Conservation (phyloP, 2,888 invertebrate species). For the Lapara coniferarum region DNA sequence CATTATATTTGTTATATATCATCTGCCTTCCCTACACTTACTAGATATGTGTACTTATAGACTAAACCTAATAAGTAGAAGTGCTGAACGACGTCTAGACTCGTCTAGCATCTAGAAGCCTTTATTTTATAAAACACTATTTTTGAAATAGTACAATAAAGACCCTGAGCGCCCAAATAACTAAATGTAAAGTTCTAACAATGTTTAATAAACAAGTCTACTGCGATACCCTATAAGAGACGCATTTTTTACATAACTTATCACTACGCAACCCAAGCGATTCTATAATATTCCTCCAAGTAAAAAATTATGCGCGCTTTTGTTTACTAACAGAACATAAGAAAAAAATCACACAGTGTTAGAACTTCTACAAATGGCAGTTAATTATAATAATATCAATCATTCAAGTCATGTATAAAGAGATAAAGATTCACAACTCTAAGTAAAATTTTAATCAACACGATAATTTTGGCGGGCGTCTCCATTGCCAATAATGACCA, state of each 20-base stretch:
- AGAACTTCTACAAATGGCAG: conserved; percentile 9
- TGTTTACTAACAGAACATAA: background rate
- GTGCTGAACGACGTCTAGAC: conserved; percentile 51
- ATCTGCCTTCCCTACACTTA: conserved; percentile 39
- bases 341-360: conserved; percentile 11
- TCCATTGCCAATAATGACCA: conserved; percentile 54
- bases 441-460: conserved; percentile 35
- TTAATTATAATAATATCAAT: conserved; percentile 26
- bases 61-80: conserved; percentile 51
- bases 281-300: background rate
- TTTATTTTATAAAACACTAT: conserved; percentile 67
- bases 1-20: conserved; percentile 33
- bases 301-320: no score
- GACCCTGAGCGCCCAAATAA: conserved; percentile 54
- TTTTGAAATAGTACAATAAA: conserved; percentile 78
- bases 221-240: background rate
- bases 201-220: conserved; percentile 21
- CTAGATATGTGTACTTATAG: conserved; percentile 66
- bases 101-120: conserved; percentile 46
- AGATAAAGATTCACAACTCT: conserved; percentile 38
- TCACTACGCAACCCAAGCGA: conserved; percentile 33
- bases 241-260: conserved; percentile 7
- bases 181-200: conserved; percentile 12
- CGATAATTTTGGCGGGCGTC: conserved; percentile 58
- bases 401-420: conserved; percentile 18